These are phyloP conservation scores for Ditula angustiorana DNA, from an alignment of 2,888 invertebrate genomes.

Conservation along the genomic window DNA sequence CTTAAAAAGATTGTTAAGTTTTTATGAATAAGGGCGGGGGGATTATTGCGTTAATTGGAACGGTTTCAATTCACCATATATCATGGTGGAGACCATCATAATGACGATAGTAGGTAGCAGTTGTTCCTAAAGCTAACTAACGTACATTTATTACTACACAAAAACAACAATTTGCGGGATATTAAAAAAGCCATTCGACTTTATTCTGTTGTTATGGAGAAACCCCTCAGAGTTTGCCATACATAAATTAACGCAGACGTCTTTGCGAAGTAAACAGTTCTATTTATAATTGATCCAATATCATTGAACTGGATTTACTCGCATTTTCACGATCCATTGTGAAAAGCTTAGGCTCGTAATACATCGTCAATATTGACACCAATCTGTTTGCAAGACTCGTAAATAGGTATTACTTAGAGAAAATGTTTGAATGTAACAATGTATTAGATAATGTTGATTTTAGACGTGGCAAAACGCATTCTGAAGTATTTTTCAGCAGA, in stretches of 20 bases:
- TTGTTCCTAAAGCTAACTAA: too few relatives aligned
- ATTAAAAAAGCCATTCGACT: not conserved
- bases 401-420: not conserved
- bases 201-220: not conserved
- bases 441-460: too few relatives aligned
- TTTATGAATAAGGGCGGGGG: too few relatives aligned
- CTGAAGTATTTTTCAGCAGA: too few relatives aligned
- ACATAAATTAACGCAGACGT: not conserved
- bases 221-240: not conserved
- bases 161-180: not conserved
- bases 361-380: not conserved
- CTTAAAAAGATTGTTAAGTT: too few relatives aligned
- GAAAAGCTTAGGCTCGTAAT: not conserved
- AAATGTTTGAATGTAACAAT: too few relatives aligned
- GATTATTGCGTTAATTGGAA: too few relatives aligned
- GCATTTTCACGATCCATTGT: not conserved
- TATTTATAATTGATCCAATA: conserved; percentile 13
- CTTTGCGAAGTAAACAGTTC: not conserved
- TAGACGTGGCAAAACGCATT: too few relatives aligned
- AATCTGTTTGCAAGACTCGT: not conserved
- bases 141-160: too few relatives aligned
- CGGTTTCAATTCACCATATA: too few relatives aligned
- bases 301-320: not conserved
- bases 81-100: too few relatives aligned
- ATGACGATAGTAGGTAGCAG: too few relatives aligned